These are phyloP conservation scores for Acanthaster planci DNA, from an alignment of 35 echinoderm and acorn worm species.

Conservation along the genomic window DNA sequence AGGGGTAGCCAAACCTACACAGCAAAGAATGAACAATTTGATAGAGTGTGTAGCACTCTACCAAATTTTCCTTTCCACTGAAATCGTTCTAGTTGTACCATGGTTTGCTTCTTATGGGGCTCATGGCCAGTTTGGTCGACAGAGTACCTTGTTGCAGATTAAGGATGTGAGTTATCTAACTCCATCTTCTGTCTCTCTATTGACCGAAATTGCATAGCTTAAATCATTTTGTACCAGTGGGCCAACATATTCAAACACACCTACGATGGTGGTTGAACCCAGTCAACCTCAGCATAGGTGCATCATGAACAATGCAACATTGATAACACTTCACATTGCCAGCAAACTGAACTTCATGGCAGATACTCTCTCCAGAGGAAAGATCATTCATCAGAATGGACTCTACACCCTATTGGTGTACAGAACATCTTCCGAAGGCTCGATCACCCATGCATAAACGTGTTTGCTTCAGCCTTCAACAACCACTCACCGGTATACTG, in stretches of 20 bases:
- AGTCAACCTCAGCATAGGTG: slow-evolving; percentile 18
- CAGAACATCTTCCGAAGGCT: neutral
- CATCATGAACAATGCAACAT: too few species aligned
- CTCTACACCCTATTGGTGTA: neutral
- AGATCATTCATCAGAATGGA: neutral
- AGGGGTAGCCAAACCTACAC: too few species aligned
- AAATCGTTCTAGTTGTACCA: too few species aligned
- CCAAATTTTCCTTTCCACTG: too few species aligned
- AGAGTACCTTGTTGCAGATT: neutral
- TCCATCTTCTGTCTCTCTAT: neutral
- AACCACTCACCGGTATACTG: neutral
- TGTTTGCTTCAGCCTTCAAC: neutral
- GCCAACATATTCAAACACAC: too few species aligned
- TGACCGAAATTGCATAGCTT: neutral
- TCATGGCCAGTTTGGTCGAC: too few species aligned
- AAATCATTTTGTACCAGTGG: neutral
- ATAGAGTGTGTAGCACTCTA: too few species aligned
- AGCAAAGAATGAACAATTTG: too few species aligned
- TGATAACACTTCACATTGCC: too few species aligned
- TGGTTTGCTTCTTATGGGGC: too few species aligned
- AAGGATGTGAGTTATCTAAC: neutral
- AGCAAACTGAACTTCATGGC: too few species aligned
- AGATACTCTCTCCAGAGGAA: neutral
- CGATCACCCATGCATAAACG: slow-evolving; percentile 19
- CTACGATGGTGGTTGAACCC: neutral